Evolutionary conservation across 2,888 invertebrate species (phyloP).

Genomic region (Acrobeloides nanus): DNA sequence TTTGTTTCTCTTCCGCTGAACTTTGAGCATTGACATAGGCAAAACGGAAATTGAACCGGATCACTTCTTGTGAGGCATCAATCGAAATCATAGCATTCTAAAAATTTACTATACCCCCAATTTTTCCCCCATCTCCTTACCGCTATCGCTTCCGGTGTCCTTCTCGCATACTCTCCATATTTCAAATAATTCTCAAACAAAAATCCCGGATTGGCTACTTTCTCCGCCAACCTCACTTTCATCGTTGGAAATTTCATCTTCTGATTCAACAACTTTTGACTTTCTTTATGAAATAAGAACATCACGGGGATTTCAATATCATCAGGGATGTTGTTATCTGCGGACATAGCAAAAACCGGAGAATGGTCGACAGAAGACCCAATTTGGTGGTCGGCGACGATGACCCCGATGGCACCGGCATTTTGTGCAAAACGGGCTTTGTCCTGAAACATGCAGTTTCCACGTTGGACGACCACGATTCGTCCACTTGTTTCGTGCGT

Average conservation of each 20-base stretch:
- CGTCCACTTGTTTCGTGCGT: slow-evolving; percentile 63
- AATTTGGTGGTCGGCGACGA: slow-evolving; percentile 63
- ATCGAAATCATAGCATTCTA: too few relatives aligned
- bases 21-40: too few relatives aligned
- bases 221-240: slow-evolving; percentile 18
- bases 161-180: slow-evolving; percentile 4
- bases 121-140: too few relatives aligned
- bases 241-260: slow-evolving; percentile 11
- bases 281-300: slow-evolving; percentile 36
- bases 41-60: too few relatives aligned
- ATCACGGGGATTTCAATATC: slow-evolving; percentile 39
- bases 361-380: slow-evolving; percentile 70
- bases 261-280: slow-evolving; percentile 21
- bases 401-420: slow-evolving; percentile 64
- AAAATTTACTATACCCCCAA: too few relatives aligned
- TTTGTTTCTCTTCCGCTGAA: too few relatives aligned
- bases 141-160: too few relatives aligned
- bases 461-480: slow-evolving; percentile 78
- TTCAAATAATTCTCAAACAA: slow-evolving; percentile 4
- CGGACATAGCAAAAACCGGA: slow-evolving; percentile 90
- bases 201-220: slow-evolving; percentile 18
- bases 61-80: too few relatives aligned
- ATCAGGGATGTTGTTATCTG: slow-evolving; percentile 69
- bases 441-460: slow-evolving; percentile 89
- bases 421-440: slow-evolving; percentile 77